Evolutionary conservation across 1,140 invertebrate genomes (phyloP), one percentile per base, ranked within the genome.

Genomic region (Cotesia glomerata): DNA sequence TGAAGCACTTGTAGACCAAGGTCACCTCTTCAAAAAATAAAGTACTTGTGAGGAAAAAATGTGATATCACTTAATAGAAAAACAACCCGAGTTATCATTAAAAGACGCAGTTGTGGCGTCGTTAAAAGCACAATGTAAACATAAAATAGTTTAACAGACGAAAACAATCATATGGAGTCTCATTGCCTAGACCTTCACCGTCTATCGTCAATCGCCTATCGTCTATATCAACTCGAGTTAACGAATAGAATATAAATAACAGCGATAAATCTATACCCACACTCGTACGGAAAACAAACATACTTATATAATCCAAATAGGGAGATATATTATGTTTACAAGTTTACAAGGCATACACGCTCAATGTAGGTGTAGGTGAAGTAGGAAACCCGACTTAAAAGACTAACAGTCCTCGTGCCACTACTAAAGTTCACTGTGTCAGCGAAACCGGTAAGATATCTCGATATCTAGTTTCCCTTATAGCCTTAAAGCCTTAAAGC

Each of bases 361-460:
- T 39, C 68, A 61, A 39, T 51, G 45, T n/a, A n/a, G 65, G 35
- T 16, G 26, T 69, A 49, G 18, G 39, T 26, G 36, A 65, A 61
- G 51, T 72, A 66, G 32, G 71, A 56, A 61, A 59, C 52, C 63
- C 35, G 62, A 70, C 62, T 62, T 16, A 32, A 39, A 69, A 69
- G 58, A 70, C 56, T 32, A 74, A 45, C 52, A 63, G 59, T 51
- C 36, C 61, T 51, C 67, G 68, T 70, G 45, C 72, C 63, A 52
- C 68, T 45, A 35, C 18, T 54, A 74, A 74, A 74, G 72, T 70
- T 74, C 72, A 74, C 58, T 64, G 68, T 74, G 72, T 74, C 72
- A 74, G 67, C 62, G 49, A 74, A 74, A 74, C 68, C 72, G 67
- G 72, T 74, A 74, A 73, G 66, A 45, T 70, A 74, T 74, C 72